Percentiles rank a stretch among this genome's conserved stretches.
These are phyloP conservation scores for Hetaerina americana DNA, from an alignment of 1,140 invertebrate genomes.

Conservation along the genomic window DNA sequence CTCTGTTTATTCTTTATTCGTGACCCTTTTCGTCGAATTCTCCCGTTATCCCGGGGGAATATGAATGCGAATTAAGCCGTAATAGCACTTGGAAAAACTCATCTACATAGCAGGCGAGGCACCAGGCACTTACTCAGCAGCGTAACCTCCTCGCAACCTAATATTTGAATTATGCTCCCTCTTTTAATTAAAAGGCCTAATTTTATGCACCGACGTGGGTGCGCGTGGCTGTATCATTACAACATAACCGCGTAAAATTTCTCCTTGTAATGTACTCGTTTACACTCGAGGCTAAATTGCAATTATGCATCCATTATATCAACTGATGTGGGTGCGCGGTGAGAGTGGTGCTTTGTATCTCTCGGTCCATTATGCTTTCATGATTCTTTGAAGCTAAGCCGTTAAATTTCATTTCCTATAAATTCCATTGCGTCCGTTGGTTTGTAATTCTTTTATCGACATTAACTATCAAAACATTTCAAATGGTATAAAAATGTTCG, in stretches of 20 bases:
- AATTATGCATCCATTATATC: neutral
- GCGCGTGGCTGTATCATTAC: neutral
- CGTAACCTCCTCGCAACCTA: too few species aligned
- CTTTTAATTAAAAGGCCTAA: neutral
- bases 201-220: neutral
- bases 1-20: neutral
- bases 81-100: neutral
- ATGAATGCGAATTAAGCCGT: neutral
- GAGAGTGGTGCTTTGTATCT: too few species aligned
- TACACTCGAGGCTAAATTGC: neutral
- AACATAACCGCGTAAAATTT: neutral
- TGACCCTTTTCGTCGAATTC: neutral
- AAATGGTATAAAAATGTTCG: too few species aligned
- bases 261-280: neutral
- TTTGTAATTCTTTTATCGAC: too few species aligned
- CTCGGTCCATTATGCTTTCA: too few species aligned
- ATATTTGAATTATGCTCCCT: neutral
- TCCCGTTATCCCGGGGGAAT: neutral
- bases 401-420: too few species aligned
- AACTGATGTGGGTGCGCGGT: too few species aligned
- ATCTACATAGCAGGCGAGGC: too few species aligned
- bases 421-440: too few species aligned
- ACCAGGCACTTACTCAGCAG: too few species aligned
- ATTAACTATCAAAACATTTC: too few species aligned
- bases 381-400: too few species aligned